A percentile compares a stretch with the other conserved stretches of the same genome.
These are phyloP conservation scores for Gryon sp. DNA, from an alignment of 1,140 invertebrate genomes.

Conservation along the genomic window DNA sequence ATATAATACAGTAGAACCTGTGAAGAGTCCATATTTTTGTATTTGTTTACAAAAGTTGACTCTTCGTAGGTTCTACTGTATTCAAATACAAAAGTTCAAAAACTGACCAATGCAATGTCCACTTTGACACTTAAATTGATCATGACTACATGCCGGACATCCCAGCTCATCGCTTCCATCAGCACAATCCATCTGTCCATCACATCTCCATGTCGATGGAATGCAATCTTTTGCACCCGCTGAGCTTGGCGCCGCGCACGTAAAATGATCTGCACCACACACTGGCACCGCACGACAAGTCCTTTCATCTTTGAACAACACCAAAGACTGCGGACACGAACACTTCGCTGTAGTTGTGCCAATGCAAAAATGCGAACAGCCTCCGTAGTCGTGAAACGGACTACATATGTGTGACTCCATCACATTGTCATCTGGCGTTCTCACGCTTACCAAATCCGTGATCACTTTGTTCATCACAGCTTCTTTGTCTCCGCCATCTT, in stretches of 20 bases:
- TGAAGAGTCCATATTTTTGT: too few species aligned
- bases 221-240: slow-evolving; percentile 86
- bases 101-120: slow-evolving; percentile 87
- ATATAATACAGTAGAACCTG: too few species aligned
- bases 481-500: slow-evolving; percentile 78
- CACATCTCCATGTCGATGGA: slow-evolving; percentile 90
- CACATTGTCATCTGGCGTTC: slow-evolving; percentile 69
- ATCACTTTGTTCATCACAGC: slow-evolving; percentile 80
- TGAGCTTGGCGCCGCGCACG: slow-evolving; percentile 82
- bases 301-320: slow-evolving; percentile 84
- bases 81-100: not conserved
- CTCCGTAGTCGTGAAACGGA: slow-evolving; percentile 77
- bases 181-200: slow-evolving; percentile 89
- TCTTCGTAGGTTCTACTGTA: too few species aligned
- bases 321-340: slow-evolving; percentile 87
- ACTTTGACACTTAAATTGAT: slow-evolving; percentile 87
- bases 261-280: slow-evolving; percentile 89
- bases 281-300: slow-evolving; percentile 86
- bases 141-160: slow-evolving; percentile 83
- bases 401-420: slow-evolving; percentile 76
- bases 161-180: slow-evolving; percentile 90
- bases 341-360: slow-evolving; percentile 81
- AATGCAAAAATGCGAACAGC: slow-evolving; percentile 87
- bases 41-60: too few species aligned
- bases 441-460: slow-evolving; percentile 82